A percentile compares a stretch with the other conserved stretches of the same genome.
These are phyloP conservation scores for Drosophila algonquin DNA, from an alignment of 2,888 invertebrate species.

Conservation along the genomic window DNA sequence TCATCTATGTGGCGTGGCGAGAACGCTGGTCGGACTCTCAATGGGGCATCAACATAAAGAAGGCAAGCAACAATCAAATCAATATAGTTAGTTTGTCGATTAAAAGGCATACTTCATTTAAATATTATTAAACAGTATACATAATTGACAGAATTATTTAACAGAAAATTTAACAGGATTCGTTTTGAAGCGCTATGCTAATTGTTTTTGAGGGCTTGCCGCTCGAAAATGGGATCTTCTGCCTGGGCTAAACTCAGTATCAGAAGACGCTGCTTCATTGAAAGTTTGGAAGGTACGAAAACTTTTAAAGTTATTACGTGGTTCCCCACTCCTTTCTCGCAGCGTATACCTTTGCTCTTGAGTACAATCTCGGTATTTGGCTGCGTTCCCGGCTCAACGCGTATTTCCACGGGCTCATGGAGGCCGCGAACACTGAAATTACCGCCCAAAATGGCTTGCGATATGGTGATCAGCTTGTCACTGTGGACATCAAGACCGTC, in stretches of 20 bases:
- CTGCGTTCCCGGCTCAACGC: conserved; percentile 79
- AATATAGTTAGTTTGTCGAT: conserved; percentile 23
- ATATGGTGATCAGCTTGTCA: conserved; percentile 76
- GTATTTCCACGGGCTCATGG: conserved; percentile 75
- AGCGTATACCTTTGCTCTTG: conserved; percentile 76
- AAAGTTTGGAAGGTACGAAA: conserved; percentile 78
- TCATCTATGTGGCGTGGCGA: conserved; percentile 90
- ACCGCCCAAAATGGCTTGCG: conserved; percentile 81
- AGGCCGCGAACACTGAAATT: conserved; percentile 78
- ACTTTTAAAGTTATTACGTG: conserved; percentile 80
- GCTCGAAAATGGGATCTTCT: conserved; percentile 77
- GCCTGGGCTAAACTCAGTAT: conserved; percentile 77
- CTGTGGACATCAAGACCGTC: conserved; percentile 78
- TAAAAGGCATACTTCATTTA: conserved; percentile 19
- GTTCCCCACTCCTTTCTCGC: conserved; percentile 68
- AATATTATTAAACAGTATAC: conserved; percentile 63
- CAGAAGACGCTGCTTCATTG: conserved; percentile 80
- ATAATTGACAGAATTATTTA: neutral
- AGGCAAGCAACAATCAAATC: conserved; percentile 84
- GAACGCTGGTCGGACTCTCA: conserved; percentile 97
- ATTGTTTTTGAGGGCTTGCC: neutral
- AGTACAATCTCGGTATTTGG: conserved; percentile 76
- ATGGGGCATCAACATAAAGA: conserved; percentile 98
- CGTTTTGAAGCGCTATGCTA: conserved; percentile 4
- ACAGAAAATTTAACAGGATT: conserved; percentile 3